phyloP scores from a whole-genome alignment of 2,797 vertebrate species.

The Anabacerthia variegaticeps region DNA sequence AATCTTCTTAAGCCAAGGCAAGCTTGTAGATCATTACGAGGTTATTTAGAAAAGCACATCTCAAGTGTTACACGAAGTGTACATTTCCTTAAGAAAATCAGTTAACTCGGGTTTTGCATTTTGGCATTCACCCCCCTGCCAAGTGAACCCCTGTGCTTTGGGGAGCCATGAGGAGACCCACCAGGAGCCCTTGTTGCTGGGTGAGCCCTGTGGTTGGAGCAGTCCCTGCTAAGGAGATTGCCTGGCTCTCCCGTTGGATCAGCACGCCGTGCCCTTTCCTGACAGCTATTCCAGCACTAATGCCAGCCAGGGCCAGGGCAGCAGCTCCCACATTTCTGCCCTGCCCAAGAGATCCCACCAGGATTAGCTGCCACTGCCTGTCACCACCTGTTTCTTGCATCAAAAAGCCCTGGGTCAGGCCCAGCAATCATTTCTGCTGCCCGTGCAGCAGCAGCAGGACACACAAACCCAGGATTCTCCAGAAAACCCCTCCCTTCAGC shows the following conservation, averaged over 20 bases:
- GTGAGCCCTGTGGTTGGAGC: conserved; percentile 47
- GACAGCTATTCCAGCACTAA: conserved; percentile 10
- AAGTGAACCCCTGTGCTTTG: not conserved
- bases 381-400: not conserved
- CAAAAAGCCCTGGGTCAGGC: not conserved
- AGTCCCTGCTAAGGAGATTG: conserved; percentile 56
- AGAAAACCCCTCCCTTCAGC: accelerated
- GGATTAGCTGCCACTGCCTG: not conserved
- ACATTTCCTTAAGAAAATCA: not conserved
- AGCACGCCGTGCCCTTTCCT: conserved; percentile 66
- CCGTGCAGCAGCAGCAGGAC: not conserved
- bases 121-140: not conserved
- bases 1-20: conserved; percentile 58
- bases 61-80: not conserved
- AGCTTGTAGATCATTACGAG: conserved; percentile 34
- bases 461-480: not conserved
- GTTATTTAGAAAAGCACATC: conserved; percentile 31
- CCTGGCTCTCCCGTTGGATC: conserved; percentile 42
- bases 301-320: not conserved
- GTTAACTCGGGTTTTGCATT: not conserved
- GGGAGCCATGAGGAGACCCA: not conserved
- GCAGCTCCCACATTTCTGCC: not conserved
- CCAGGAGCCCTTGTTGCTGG: not conserved
- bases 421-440: not conserved
- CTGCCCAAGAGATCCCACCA: not conserved